These are phyloP conservation scores for Okapia johnstoni DNA, from an alignment of 2,113 vertebrate species.

Conservation along the genomic window DNA sequence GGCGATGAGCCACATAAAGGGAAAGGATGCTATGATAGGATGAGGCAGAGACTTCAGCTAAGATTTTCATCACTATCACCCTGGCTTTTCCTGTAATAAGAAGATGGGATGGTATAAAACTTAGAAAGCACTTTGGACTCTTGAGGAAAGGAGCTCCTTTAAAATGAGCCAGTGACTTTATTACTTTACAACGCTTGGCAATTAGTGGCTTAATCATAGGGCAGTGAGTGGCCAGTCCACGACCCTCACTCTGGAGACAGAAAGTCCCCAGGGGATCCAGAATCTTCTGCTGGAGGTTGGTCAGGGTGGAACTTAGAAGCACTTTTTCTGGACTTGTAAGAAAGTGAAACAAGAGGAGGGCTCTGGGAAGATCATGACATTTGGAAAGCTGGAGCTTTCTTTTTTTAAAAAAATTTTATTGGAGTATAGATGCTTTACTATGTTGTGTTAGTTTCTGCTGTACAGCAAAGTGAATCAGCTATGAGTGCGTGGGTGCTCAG, in stretches of 20 bases:
- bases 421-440: neutral
- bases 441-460: neutral
- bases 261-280: neutral
- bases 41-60: neutral
- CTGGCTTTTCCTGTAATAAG: neutral
- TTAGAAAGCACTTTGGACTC: neutral
- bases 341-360: neutral
- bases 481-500: neutral
- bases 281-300: neutral
- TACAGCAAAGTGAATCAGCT: neutral
- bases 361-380: neutral
- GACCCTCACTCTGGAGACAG: neutral
- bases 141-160: neutral
- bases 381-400: neutral
- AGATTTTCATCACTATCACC: neutral
- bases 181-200: neutral
- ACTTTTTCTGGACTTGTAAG: neutral
- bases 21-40: neutral
- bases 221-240: neutral
- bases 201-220: conserved; percentile 11
- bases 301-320: neutral
- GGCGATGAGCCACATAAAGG: neutral
- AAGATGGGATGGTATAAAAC: neutral
- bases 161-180: conserved; percentile 26
- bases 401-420: neutral